Conservation (phyloP, 1,140 invertebrate species). For the Leptinotarsa undecemlineata region DNA sequence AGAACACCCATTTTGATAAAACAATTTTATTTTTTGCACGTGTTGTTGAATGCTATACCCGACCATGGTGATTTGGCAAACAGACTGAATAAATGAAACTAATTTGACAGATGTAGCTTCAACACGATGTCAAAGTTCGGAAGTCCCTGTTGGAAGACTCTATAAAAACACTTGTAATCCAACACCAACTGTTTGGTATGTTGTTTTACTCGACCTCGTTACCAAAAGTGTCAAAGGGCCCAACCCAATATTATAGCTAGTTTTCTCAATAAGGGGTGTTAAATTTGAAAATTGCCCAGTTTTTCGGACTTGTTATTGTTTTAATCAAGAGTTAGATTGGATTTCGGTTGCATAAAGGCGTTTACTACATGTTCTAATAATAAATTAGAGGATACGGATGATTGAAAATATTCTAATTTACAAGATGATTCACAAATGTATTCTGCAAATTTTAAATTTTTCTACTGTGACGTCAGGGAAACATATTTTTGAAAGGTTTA, state of each 20-base stretch:
- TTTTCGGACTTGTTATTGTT: not conserved
- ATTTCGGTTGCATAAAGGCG: not conserved
- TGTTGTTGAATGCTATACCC: too few relatives aligned
- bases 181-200: not conserved
- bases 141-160: too few relatives aligned
- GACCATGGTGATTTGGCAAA: too few relatives aligned
- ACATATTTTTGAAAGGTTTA: not conserved
- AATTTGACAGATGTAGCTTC: too few relatives aligned
- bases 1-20: too few relatives aligned
- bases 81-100: too few relatives aligned
- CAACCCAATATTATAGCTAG: not conserved
- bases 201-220: not conserved
- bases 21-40: too few relatives aligned
- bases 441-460: not conserved
- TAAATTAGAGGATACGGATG: not conserved
- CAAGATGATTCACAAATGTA: slow-evolving; percentile 16
- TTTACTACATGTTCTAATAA: not conserved
- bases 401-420: slow-evolving; percentile 9
- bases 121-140: too few relatives aligned
- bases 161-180: too few relatives aligned
- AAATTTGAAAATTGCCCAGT: not conserved
- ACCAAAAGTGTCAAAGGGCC: not conserved
- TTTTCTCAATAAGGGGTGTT: not conserved
- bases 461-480: slow-evolving; percentile 9
- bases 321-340: not conserved